These are phyloP conservation scores for Myathropa florea DNA, from an alignment of 2,888 invertebrate genomes.

Conservation along the genomic window DNA sequence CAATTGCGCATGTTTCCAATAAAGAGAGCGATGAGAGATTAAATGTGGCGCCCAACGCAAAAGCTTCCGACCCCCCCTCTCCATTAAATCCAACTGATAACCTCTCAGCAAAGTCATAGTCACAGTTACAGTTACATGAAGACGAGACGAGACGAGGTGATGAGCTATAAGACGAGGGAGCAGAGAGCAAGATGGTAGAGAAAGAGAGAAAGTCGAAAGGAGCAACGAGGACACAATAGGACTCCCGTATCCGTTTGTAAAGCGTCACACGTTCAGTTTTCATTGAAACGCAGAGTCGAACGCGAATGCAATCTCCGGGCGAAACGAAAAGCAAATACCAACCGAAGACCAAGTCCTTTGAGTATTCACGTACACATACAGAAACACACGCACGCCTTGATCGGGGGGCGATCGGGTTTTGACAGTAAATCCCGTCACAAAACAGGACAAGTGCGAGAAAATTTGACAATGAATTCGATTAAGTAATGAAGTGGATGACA, in stretches of 20 bases:
- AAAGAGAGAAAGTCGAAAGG: slow-evolving; percentile 44
- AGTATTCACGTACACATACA: not conserved
- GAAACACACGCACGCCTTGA: no score
- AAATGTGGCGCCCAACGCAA: slow-evolving; percentile 37
- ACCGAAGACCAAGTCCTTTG: not conserved
- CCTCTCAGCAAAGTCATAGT: not conserved
- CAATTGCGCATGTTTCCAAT: slow-evolving; percentile 42
- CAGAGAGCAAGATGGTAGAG: not conserved
- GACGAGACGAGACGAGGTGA: not conserved
- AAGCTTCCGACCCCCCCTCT: slow-evolving; percentile 58
- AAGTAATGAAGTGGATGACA: not conserved
- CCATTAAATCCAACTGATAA: slow-evolving; percentile 58
- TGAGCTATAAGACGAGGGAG: not conserved
- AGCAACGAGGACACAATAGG: not conserved
- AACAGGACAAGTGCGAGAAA: no score
- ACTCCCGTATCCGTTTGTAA: slow-evolving; percentile 44
- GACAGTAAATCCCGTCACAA: no score
- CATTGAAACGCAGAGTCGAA: slow-evolving; percentile 76
- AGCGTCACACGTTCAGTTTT: slow-evolving; percentile 74
- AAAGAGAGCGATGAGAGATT: not conserved
- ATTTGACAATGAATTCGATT: not conserved
- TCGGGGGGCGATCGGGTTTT: no score
- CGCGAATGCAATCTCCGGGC: slow-evolving; percentile 67
- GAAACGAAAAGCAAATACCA: not conserved
- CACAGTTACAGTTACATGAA: no score